These are phyloP conservation scores for Grantiella picta DNA, from an alignment of 2,113 vertebrate species.

Conservation along the genomic window DNA sequence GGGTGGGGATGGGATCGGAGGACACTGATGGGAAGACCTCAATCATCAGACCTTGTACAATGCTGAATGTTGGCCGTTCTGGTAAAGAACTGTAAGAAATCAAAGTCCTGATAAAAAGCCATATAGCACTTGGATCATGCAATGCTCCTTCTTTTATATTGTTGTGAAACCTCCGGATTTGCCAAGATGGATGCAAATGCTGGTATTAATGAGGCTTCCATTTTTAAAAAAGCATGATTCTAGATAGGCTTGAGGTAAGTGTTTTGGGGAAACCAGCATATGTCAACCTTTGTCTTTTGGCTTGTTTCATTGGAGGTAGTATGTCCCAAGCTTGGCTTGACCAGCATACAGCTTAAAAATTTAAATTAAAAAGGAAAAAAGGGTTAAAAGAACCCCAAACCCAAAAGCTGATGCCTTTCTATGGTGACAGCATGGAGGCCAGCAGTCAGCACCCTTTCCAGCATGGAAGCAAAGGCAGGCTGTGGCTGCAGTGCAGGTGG, in stretches of 20 bases:
- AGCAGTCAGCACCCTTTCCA: background rate
- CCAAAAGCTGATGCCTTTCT: background rate
- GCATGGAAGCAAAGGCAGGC: background rate
- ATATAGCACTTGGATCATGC: background rate
- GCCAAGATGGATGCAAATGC: background rate
- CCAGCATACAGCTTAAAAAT: background rate
- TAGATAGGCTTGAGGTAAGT: background rate
- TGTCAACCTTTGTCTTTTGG: background rate
- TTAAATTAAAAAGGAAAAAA: background rate
- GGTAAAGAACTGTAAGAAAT: background rate
- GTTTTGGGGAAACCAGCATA: background rate
- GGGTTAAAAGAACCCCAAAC: background rate
- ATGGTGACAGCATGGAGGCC: accelerated
- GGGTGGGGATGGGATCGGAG: background rate
- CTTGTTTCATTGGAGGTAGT: background rate
- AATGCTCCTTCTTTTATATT: background rate
- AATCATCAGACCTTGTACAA: background rate
- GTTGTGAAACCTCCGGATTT: background rate
- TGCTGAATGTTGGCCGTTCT: background rate
- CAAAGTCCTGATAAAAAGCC: background rate
- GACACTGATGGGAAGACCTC: background rate
- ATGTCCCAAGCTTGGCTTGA: background rate
- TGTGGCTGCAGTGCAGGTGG: background rate
- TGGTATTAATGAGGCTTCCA: background rate
- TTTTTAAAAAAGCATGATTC: background rate